phyloP scores from a whole-genome alignment of 1,140 invertebrate genomes.

The Drosophila setifemur region DNA sequence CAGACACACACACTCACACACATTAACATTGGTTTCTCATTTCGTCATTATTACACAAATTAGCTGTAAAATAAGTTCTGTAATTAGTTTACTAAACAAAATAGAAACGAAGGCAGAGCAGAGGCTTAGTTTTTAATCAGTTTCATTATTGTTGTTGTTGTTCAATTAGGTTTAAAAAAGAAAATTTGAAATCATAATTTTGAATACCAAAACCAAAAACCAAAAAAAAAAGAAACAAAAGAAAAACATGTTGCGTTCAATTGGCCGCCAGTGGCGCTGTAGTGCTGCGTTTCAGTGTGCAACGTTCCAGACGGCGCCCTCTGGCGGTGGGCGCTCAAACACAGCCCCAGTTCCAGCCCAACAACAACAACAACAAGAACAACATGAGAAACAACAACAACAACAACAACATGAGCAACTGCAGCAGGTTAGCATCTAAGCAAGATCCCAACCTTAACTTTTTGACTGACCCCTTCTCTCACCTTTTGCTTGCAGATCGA shows the following conservation, averaged over 20 bases:
- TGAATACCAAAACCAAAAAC: slow-evolving; percentile 9
- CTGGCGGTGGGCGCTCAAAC: slow-evolving; percentile 46
- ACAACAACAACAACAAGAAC: slow-evolving; percentile 46
- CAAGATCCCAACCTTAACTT: slow-evolving; percentile 16
- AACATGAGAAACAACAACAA: slow-evolving; percentile 52
- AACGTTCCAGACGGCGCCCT: slow-evolving; percentile 60
- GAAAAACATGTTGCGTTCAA: slow-evolving; percentile 75
- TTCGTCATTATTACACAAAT: slow-evolving; percentile 46
- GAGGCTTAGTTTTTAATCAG: slow-evolving; percentile 37
- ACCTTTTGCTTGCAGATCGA: slow-evolving; percentile 85
- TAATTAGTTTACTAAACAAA: neutral
- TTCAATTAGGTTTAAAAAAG: too few species aligned
- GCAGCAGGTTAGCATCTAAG: slow-evolving; percentile 81
- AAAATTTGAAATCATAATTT: too few species aligned
- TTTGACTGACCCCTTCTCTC: slow-evolving; percentile 4
- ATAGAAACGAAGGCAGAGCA: slow-evolving; percentile 1
- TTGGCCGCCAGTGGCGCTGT: slow-evolving; percentile 79
- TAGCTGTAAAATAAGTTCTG: slow-evolving; percentile 48
- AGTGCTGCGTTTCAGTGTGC: slow-evolving; percentile 76
- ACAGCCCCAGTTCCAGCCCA: slow-evolving; percentile 52
- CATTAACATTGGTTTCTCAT: slow-evolving; percentile 28
- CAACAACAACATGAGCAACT: slow-evolving; percentile 73
- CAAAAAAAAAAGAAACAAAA: slow-evolving; percentile 2
- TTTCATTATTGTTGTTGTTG: slow-evolving; percentile 77
- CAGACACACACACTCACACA: slow-evolving; percentile 5